phyloP scores from a whole-genome alignment of 2,797 vertebrate species.

The Bufotes viridis region DNA sequence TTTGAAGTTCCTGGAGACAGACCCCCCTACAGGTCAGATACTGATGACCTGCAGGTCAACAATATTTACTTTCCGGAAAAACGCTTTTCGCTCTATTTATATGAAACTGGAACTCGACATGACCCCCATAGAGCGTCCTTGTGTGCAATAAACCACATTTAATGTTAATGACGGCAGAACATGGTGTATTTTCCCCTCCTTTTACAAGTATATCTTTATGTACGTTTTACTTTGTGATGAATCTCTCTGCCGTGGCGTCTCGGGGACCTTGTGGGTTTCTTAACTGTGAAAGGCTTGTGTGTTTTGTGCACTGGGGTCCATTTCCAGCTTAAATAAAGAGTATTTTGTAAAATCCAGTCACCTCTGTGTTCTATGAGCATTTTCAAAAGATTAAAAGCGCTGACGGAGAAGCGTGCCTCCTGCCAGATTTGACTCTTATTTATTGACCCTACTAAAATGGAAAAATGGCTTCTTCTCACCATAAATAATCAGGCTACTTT shows the following conservation, averaged over 20 bases:
- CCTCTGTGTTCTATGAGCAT: not conserved
- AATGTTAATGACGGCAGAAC: not conserved
- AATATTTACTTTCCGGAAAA: too few species aligned
- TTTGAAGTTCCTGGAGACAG: too few species aligned
- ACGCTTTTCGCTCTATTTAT: too few species aligned
- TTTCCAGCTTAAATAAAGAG: slow-evolving; percentile 24
- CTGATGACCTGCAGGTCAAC: too few species aligned
- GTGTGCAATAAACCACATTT: not conserved
- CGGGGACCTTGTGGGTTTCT: not conserved
- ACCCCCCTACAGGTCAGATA: too few species aligned
- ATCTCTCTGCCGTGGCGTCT: not conserved
- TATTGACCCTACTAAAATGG: not conserved
- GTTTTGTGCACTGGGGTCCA: slow-evolving; percentile 2
- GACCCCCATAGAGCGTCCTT: too few species aligned
- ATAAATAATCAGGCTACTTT: too few species aligned
- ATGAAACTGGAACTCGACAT: too few species aligned
- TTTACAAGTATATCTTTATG: not conserved
- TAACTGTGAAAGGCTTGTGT: slow-evolving; percentile 49
- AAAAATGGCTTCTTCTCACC: too few species aligned
- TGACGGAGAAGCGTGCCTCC: not conserved
- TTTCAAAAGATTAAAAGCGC: not conserved
- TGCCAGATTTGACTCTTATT: not conserved
- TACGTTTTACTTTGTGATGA: not conserved
- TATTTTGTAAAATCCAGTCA: not conserved
- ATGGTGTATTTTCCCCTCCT: not conserved